Evolutionary conservation across 2,888 invertebrate species (phyloP).

Genomic region (Lasioglossum lativentre): DNA sequence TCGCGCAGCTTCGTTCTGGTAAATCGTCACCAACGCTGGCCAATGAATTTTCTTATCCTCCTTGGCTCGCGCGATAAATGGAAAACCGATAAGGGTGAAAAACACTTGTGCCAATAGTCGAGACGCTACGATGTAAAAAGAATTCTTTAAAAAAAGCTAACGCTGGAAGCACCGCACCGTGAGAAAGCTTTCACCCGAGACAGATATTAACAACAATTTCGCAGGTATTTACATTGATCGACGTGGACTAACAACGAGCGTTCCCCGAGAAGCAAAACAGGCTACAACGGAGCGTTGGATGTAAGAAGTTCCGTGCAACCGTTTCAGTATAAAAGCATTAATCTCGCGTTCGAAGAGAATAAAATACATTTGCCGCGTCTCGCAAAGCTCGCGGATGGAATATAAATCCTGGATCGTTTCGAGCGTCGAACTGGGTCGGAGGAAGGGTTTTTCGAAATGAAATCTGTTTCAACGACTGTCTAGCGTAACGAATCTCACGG

Average conservation of each 20-base stretch:
- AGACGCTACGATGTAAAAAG: no score
- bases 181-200: background rate
- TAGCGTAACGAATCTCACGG: slow-evolving; percentile 32
- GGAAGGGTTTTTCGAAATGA: slow-evolving; percentile 30
- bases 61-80: background rate
- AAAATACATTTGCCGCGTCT: slow-evolving; percentile 1
- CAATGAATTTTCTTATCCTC: background rate
- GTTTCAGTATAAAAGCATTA: background rate
- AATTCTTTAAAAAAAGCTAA: no score
- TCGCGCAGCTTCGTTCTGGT: background rate
- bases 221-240: background rate
- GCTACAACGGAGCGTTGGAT: background rate
- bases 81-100: background rate
- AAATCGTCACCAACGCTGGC: background rate
- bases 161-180: background rate
- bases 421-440: background rate
- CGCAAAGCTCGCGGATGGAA: slow-evolving; percentile 11
- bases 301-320: background rate
- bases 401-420: slow-evolving; percentile 21
- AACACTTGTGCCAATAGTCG: background rate
- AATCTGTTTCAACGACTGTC: slow-evolving; percentile 9
- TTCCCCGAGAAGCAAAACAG: background rate
- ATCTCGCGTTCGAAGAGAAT: slow-evolving; percentile 1
- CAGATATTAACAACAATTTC: background rate
- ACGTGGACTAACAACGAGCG: background rate